Percentiles rank a stretch among this genome's conserved stretches.
phyloP scores from a whole-genome alignment of 1,140 invertebrate genomes.

The Pseudomyrmex sp. region DNA sequence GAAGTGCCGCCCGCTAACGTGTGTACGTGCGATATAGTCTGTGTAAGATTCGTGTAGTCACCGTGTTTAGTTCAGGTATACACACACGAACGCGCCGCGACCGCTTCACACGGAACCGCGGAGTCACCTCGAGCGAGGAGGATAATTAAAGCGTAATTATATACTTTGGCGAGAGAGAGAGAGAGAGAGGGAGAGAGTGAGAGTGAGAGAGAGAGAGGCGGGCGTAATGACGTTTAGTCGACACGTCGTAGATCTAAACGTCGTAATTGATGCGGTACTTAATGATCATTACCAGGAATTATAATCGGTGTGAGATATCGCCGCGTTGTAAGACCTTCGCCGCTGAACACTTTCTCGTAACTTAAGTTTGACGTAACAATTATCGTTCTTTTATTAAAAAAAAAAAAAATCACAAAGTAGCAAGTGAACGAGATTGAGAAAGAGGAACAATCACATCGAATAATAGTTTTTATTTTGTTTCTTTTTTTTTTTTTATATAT shows the following conservation, averaged over 20 bases:
- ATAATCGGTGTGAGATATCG: conserved; percentile 31
- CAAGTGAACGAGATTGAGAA: no score
- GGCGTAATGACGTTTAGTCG: conserved; percentile 58
- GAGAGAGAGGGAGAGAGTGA: neutral
- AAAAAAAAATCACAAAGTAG: no score
- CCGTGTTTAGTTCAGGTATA: conserved; percentile 45
- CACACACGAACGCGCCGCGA: conserved; percentile 31
- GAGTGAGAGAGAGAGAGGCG: neutral
- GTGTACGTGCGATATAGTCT: conserved; percentile 32
- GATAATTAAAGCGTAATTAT: conserved; percentile 73
- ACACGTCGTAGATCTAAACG: conserved; percentile 58
- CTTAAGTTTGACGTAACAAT: no score
- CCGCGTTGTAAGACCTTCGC: neutral
- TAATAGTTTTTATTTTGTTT: neutral
- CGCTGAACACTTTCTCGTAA: no score
- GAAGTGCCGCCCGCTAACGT: conserved; percentile 47
- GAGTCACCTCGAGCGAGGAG: conserved; percentile 45
- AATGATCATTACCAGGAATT: conserved; percentile 46
- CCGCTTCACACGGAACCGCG: conserved; percentile 44
- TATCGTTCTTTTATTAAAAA: no score
- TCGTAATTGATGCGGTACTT: conserved; percentile 53
- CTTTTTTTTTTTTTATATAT: neutral
- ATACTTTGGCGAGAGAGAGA: conserved; percentile 55
- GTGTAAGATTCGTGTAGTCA: conserved; percentile 63
- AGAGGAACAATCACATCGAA: no score